Evolutionary conservation across 2,113 vertebrate species (phyloP), one percentile per base, ranked within the genome.

Genomic region (Hylia prasina): DNA sequence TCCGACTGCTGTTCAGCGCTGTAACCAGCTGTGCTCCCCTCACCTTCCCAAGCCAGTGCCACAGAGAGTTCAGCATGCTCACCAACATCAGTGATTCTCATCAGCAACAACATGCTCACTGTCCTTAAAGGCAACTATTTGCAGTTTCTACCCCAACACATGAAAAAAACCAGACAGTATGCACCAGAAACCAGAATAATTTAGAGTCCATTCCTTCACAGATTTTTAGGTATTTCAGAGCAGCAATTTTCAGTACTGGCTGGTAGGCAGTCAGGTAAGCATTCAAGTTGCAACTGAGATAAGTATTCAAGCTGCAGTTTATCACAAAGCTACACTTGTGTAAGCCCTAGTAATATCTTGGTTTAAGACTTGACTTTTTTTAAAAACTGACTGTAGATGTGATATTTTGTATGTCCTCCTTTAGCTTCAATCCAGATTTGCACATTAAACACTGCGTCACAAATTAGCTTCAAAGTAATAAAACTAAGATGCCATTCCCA

Each of bases 321-420:
- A 58, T 15, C 58, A 53, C 30, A 77, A 9, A 4, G 15, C 23
- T 37, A 24, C 1, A 2, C 31, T 31, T 45, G 6, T 25, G 7
- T 39, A 78, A 89, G 28, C 21, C 24, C 47, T 12, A 24, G 13
- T 23, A 75, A 42, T 8, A 60, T 48, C 39, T 68, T 40, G 28
- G 17, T 54, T 73, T 69, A 71, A 69, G 30, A 45, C 31, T 61
- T 68, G 3, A 16, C 14, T 65, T 48, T 53, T 71, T 35, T 15
- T 2, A 54, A 72, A 60, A 37, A 44, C 39, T 58, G 27, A 47
- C 19, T 56, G 21, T 1, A 81, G 39, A 75, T 0, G 0, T 13
- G 6, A 1, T 40, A 72, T 33, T 90, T 51, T 24, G 1, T 8
- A 35, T 0, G 1, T 14, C 13, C 2, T 82, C 35, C 64, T 66